phyloP scores from a whole-genome alignment of 2,113 vertebrate genomes.

The Gallinago paraguaiae region DNA sequence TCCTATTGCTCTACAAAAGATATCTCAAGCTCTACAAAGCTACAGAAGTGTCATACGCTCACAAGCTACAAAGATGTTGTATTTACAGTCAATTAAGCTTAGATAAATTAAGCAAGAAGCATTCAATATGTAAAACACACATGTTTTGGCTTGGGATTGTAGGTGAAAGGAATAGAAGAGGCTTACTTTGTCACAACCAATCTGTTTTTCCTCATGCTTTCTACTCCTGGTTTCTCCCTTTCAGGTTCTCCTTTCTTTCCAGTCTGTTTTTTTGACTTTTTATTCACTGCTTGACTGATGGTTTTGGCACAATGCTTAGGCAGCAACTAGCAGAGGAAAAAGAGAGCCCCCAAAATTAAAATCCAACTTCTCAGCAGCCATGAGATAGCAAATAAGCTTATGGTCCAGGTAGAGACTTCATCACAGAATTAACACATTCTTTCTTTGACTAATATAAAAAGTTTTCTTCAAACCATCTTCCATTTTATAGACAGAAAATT shows the following conservation, averaged over 20 bases:
- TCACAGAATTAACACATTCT: not conserved
- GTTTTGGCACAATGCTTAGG: slow-evolving; percentile 99
- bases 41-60: not conserved
- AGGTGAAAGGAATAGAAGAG: not conserved
- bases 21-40: not conserved
- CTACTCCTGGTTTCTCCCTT: slow-evolving; percentile 96
- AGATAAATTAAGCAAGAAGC: not conserved
- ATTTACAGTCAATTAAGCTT: not conserved
- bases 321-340: slow-evolving; percentile 82
- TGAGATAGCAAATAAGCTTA: slow-evolving; percentile 10
- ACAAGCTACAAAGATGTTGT: rapidly evolving
- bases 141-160: not conserved
- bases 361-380: not conserved
- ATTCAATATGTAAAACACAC: not conserved
- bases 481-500: not conserved
- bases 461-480: not conserved
- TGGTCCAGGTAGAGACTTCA: not conserved
- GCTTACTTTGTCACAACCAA: slow-evolving; percentile 98
- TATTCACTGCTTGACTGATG: slow-evolving; percentile 99
- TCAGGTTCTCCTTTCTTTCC: slow-evolving; percentile 99
- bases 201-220: slow-evolving; percentile 99
- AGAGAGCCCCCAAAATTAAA: not conserved
- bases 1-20: not conserved
- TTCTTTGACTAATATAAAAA: not conserved
- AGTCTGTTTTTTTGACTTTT: slow-evolving; percentile 96